phyloP scores from a whole-genome alignment of 1,140 invertebrate species.

The Leptinotarsa lineolata region DNA sequence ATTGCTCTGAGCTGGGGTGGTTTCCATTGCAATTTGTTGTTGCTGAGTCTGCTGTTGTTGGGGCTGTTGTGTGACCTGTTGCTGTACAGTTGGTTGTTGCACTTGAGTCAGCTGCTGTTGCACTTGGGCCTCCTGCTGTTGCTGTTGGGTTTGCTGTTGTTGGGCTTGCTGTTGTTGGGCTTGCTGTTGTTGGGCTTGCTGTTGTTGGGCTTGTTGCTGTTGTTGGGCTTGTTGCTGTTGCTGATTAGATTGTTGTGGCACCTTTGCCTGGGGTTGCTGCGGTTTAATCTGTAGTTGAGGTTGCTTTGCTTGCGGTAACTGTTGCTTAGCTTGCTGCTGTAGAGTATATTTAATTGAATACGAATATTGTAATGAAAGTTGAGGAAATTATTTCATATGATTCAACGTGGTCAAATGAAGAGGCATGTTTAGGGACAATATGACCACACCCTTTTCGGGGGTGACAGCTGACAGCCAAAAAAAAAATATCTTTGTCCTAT shows the following conservation, averaged over 20 bases:
- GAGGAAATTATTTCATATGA: too few species aligned
- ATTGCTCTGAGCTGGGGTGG: background rate
- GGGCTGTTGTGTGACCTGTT: slow-evolving; percentile 10
- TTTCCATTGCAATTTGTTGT: slow-evolving; percentile 17
- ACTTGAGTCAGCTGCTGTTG: background rate
- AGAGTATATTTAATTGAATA: too few species aligned
- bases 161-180: too few species aligned
- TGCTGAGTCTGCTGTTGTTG: slow-evolving; percentile 15
- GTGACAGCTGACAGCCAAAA: too few species aligned
- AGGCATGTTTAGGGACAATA: too few species aligned
- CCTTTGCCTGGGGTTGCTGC: slow-evolving; percentile 26
- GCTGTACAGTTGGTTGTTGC: slow-evolving; percentile 20
- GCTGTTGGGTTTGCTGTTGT: slow-evolving; percentile 15
- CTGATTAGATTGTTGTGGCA: slow-evolving; percentile 18
- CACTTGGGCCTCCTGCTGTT: background rate
- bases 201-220: background rate
- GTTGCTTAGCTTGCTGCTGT: slow-evolving; percentile 10
- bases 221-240: slow-evolving; percentile 16
- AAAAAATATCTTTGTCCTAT: too few species aligned
- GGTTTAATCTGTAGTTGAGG: slow-evolving; percentile 22
- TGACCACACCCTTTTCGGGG: too few species aligned
- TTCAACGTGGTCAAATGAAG: too few species aligned
- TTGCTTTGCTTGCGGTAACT: slow-evolving; percentile 16
- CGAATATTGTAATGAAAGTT: too few species aligned
- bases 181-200: background rate